Base-by-base conservation (phyloP, 2,888 invertebrate genomes). In the Lymantria monacha region DNA sequence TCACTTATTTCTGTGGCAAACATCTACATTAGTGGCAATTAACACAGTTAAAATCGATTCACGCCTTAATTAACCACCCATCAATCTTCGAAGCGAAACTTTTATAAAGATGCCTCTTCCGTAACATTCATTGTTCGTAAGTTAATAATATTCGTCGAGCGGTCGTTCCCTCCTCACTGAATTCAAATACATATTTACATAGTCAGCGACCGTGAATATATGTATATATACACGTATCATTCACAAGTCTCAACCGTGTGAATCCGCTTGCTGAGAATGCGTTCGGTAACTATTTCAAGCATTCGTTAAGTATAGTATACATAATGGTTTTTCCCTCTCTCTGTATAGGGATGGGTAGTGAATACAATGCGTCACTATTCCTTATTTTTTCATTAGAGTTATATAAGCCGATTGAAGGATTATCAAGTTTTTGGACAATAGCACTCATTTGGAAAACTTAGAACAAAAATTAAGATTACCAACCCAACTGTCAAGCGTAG, bases 201-300 rank as follows among this genome's bases (percentile, higher is more conserved):
- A 88, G 81, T 74, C 87, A 86, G 75, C 77, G 81, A 87, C 88
- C 88, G 88, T 87, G 84, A 87, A 87, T 77, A 74, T 81, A 74
- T 79, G 70, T 55, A 22, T 22, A 22, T 22, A 22, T 22, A 66
- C 59, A 66, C 59, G 74, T 81, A 79, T 78, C 75, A 81, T 74
- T 76, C 74, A 76, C 71, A 63, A 71, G 64, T 69, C 60, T 49
- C 63, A 70, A 74, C 76, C 87, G 88, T 88, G 89, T 88, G 89
- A 89, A 88, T 82, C 78, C 76, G 68, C 70, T 76, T 72, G 67
- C 72, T 70, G 75, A 82, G 87, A 85, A 87, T 87, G 85, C 74
- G 75, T 73, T 69, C 72, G 80, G 85, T 82, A 85, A 79, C 78
- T 42, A 82, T 63, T 83, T 14, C 30, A n/a, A 11, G 0, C 30